These are phyloP conservation scores for Sebastes reedi DNA, from an alignment of 2,797 vertebrate genomes.

Conservation along the genomic window DNA sequence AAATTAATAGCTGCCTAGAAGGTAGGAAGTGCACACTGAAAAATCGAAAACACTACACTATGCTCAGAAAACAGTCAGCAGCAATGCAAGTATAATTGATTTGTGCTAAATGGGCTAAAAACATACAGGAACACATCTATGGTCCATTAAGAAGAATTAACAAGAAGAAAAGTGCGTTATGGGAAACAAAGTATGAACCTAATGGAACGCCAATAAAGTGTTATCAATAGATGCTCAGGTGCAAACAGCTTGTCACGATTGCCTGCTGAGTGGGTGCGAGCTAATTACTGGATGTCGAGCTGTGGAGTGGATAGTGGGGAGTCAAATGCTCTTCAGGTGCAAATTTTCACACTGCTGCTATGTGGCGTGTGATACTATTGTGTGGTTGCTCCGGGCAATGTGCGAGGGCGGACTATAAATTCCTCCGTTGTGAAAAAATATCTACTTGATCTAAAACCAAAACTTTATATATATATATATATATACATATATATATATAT, in stretches of 20 bases:
- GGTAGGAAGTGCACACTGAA: neutral
- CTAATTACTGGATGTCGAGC: slow-evolving; percentile 40
- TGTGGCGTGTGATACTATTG: slow-evolving; percentile 24
- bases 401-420: slow-evolving; percentile 42
- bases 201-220: slow-evolving; percentile 15
- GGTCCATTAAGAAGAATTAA: neutral
- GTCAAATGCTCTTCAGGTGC: slow-evolving; percentile 61
- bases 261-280: slow-evolving; percentile 27
- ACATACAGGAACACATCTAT: neutral
- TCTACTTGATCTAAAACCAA: neutral
- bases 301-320: slow-evolving; percentile 21
- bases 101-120: neutral
- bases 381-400: slow-evolving; percentile 14
- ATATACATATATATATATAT: too few species aligned
- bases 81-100: neutral
- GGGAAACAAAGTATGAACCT: neutral
- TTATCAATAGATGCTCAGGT: slow-evolving; percentile 39
- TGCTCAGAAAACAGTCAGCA: neutral
- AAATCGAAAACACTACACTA: neutral
- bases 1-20: slow-evolving; percentile 7
- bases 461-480: neutral
- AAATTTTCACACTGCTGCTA: slow-evolving; percentile 24
- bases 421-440: neutral
- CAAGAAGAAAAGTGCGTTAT: neutral
- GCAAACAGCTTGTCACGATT: slow-evolving; percentile 24